phyloP scores from a whole-genome alignment of 2,113 vertebrate species.

The Rana temporaria region DNA sequence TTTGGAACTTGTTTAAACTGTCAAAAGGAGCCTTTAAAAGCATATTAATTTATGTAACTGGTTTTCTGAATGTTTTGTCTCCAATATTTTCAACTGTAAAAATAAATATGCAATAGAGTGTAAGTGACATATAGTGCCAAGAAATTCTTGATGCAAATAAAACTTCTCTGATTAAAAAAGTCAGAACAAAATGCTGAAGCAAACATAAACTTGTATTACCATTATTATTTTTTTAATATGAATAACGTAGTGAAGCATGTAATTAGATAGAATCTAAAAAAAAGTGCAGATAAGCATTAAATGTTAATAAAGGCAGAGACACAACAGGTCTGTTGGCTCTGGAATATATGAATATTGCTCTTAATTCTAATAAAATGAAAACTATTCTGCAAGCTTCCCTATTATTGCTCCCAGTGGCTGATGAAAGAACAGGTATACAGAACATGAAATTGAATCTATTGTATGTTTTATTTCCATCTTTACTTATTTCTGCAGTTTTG shows the following conservation, averaged over 20 bases:
- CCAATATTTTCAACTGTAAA: neutral
- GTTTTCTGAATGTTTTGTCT: no score
- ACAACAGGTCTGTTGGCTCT: slow-evolving; percentile 3
- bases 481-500: neutral
- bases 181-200: slow-evolving; percentile 5
- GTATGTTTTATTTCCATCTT: neutral
- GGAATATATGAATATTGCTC: slow-evolving; percentile 24
- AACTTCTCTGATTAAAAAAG: slow-evolving; percentile 10
- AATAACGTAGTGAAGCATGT: slow-evolving; percentile 10
- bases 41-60: no score
- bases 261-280: slow-evolving; percentile 13
- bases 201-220: slow-evolving; percentile 3
- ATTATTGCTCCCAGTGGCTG: neutral
- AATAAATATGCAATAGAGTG: neutral
- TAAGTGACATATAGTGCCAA: neutral
- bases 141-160: neutral
- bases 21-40: no score
- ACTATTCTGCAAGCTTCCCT: neutral
- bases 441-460: neutral
- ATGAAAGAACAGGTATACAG: neutral
- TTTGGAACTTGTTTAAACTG: no score
- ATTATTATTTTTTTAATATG: slow-evolving; percentile 19
- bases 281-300: slow-evolving; percentile 6
- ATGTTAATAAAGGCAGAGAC: slow-evolving; percentile 30
- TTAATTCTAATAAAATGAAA: slow-evolving; percentile 1